These are phyloP conservation scores for Lepidurus arcticus DNA, from an alignment of 1,140 invertebrate genomes.

Conservation along the genomic window DNA sequence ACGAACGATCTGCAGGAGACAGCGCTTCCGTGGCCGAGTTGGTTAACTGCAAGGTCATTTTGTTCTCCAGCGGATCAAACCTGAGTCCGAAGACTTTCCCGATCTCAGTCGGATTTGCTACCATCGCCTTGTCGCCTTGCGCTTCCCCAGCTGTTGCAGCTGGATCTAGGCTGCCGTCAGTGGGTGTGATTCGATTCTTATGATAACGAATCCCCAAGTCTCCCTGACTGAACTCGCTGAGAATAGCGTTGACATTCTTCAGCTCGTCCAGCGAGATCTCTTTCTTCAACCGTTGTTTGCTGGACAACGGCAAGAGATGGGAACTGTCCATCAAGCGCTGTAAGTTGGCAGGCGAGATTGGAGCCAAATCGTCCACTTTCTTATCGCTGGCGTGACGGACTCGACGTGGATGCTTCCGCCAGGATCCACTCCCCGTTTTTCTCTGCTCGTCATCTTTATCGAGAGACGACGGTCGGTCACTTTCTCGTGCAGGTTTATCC, in stretches of 20 bases:
- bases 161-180: not conserved
- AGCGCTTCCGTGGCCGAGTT: not conserved
- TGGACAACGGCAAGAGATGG: conserved; percentile 54
- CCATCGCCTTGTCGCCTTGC: not conserved
- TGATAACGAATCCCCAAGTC: conserved; percentile 30
- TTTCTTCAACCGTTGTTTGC: conserved; percentile 50
- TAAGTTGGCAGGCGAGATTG: not conserved
- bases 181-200: not conserved
- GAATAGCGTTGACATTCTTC: conserved; percentile 42
- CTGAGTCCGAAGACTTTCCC: conserved; percentile 35
- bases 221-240: conserved; percentile 38
- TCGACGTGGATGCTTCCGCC: conserved; percentile 47
- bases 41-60: conserved; percentile 37
- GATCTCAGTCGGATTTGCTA: conserved; percentile 22
- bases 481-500: conserved; percentile 34
- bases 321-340: conserved; percentile 66
- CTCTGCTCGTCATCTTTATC: conserved; percentile 44
- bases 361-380: conserved; percentile 37
- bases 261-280: conserved; percentile 42
- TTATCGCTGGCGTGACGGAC: conserved; percentile 45
- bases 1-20: not conserved
- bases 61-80: conserved; percentile 38
- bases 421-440: conserved; percentile 58
- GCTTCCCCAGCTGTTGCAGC: not conserved
- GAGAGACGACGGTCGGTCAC: not conserved